Percentiles rank a stretch among this genome's conserved stretches.
Conservation (phyloP, 2,113 vertebrate species). For the Baryphthengus martii region DNA sequence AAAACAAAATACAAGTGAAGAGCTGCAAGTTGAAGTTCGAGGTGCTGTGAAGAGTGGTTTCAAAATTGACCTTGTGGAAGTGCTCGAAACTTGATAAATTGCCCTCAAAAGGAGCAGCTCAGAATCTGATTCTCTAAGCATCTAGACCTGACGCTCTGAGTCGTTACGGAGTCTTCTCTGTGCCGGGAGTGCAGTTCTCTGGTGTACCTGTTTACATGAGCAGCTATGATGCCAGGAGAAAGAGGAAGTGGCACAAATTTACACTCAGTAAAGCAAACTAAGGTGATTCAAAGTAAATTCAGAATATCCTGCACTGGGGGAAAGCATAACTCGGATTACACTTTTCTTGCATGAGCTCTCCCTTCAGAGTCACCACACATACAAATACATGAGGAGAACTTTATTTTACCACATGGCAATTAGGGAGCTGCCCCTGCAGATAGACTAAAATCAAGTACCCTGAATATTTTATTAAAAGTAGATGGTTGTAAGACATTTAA, state of each 20-base stretch:
- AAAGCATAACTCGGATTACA: neutral
- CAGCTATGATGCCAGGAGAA: neutral
- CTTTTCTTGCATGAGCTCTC: neutral
- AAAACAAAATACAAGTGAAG: neutral
- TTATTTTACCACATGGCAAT: neutral
- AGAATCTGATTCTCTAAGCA: neutral
- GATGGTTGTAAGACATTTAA: neutral
- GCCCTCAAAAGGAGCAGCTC: neutral
- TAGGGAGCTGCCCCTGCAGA: neutral
- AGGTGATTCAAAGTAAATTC: neutral
- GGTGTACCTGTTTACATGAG: neutral
- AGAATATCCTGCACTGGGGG: neutral
- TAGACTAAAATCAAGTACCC: neutral
- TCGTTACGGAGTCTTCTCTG: fast-evolving
- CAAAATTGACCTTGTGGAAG: neutral
- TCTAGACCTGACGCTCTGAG: neutral
- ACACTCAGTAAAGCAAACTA: neutral
- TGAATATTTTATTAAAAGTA: neutral
- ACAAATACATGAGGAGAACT: neutral
- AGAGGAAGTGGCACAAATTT: neutral
- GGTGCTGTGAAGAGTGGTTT: neutral
- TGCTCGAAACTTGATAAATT: neutral
- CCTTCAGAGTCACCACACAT: neutral
- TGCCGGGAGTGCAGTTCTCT: neutral
- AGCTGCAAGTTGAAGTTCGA: neutral